phyloP scores from a whole-genome alignment of 1,140 invertebrate genomes.

The Reticulitermes speratus region DNA sequence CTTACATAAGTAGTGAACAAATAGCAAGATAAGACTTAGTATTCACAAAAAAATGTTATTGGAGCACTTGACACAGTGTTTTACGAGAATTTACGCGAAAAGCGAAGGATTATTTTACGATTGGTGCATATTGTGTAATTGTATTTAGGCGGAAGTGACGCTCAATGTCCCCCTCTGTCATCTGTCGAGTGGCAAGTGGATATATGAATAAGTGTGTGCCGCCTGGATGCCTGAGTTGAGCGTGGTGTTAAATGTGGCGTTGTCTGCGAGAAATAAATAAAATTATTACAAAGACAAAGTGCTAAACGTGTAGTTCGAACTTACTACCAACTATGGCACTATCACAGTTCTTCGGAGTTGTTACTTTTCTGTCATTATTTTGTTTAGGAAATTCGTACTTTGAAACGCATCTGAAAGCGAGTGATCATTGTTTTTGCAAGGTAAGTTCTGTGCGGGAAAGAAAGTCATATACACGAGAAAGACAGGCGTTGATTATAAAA shows the following conservation, averaged over 20 bases:
- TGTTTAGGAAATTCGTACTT: slow-evolving; percentile 40
- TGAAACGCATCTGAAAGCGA: slow-evolving; percentile 39
- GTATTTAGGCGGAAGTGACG: not conserved
- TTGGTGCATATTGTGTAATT: not conserved
- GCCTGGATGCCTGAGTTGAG: not conserved
- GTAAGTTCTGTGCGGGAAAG: slow-evolving; percentile 40
- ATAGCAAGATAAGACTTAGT: too few relatives aligned
- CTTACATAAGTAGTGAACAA: too few relatives aligned
- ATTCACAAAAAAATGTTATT: not conserved
- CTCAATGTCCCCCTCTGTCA: not conserved
- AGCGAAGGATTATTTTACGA: not conserved
- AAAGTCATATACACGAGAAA: slow-evolving; percentile 31
- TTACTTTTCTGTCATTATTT: slow-evolving; percentile 27
- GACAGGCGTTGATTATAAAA: not conserved
- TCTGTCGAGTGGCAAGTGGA: not conserved
- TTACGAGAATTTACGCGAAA: too few relatives aligned
- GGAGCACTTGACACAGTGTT: not conserved
- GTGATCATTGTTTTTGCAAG: slow-evolving; percentile 49
- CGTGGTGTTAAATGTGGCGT: not conserved
- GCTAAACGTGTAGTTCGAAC: not conserved
- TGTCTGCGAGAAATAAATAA: too few relatives aligned
- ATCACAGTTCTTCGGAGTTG: not conserved
- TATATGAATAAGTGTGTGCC: not conserved
- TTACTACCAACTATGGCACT: slow-evolving; percentile 19
- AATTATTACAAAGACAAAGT: too few relatives aligned